Base-by-base conservation (phyloP, 2,888 invertebrate genomes). In the Leptogaster cylindrica region DNA sequence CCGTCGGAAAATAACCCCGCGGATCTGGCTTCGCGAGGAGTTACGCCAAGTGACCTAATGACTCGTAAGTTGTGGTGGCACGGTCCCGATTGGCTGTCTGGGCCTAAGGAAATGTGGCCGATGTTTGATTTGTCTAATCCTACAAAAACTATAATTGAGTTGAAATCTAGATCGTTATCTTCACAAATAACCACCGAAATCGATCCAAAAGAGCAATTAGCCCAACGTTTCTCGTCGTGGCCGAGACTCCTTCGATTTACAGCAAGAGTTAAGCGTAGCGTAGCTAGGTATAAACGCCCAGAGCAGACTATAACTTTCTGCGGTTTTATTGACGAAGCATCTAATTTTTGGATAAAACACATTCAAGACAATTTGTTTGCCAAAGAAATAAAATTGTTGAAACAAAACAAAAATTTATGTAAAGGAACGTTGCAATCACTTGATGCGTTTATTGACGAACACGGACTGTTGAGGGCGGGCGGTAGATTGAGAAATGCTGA, bases 1-100 rank as follows among this genome's bases (percentile, higher is more conserved):
- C 25, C 2, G 25, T 50, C 50, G 10, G 16, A 50, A 23, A 10
- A 50, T 16, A 50, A 50, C 25, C 50, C 50, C n/a, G 50, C 50
- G 27, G 50, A 50, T 27, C n/a, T 2, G 2, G 50, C 27, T 23
- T 52, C 52, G 2, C 6, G 52, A 3, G 31, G 52, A 52, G 31
- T 16, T n/a, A 25, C 31, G 12, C 28, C 14, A 52, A 23, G 8
- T 7, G 16, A 27, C 7, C 16, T 52, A 31, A 16, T 7, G 6
- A 12, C 8, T 44, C 16, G 16, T 16, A 44, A 16, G 8, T 44
- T 44, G 18, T 44, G 44, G 44, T 44, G 44, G 44, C 8, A 44
- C n/a, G 44, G 14, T 16, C 44, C 44, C 3, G 12, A 12, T 6
- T 44, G 44, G 44, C 16, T 44, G 16, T 44, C 16, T 44, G 23